These are phyloP conservation scores for Tokudaia tokunoshimensis DNA, from an alignment of 2,797 vertebrate species.

Conservation along the genomic window DNA sequence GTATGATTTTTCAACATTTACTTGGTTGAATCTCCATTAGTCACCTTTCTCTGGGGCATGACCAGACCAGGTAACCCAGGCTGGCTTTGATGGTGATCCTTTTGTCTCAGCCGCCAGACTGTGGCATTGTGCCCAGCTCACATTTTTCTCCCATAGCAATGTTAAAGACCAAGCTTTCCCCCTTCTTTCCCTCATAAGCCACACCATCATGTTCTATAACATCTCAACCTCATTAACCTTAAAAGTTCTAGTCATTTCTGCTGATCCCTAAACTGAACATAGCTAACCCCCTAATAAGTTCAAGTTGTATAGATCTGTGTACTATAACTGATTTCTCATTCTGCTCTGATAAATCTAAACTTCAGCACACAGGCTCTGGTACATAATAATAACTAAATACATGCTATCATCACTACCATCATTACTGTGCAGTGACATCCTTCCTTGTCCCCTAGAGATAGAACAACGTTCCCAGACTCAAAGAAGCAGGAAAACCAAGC, in stretches of 20 bases:
- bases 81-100: too few species aligned
- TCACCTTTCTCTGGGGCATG: not conserved
- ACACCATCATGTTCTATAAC: constrained; percentile 31
- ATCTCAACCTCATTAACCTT: constrained; percentile 40
- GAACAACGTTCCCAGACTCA: not conserved
- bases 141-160: constrained; percentile 29
- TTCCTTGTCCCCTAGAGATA: not conserved
- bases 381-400: constrained; percentile 42
- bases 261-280: constrained; percentile 40
- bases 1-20: constrained; percentile 31
- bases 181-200: constrained; percentile 39
- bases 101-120: not conserved
- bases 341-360: constrained; percentile 26
- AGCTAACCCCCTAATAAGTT: constrained; percentile 38
- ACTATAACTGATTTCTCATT: constrained; percentile 17
- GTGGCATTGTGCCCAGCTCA: not conserved
- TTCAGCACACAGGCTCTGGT: not conserved
- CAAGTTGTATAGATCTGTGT: not conserved
- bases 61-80: not conserved
- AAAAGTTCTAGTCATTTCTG: constrained; percentile 61
- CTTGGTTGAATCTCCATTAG: not conserved
- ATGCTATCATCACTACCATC: not conserved
- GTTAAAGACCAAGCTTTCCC: constrained; percentile 51
- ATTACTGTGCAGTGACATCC: not conserved
- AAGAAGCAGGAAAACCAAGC: constrained; percentile 19